phyloP scores from a whole-genome alignment of 2,888 invertebrate species.

The Patella caerulea region DNA sequence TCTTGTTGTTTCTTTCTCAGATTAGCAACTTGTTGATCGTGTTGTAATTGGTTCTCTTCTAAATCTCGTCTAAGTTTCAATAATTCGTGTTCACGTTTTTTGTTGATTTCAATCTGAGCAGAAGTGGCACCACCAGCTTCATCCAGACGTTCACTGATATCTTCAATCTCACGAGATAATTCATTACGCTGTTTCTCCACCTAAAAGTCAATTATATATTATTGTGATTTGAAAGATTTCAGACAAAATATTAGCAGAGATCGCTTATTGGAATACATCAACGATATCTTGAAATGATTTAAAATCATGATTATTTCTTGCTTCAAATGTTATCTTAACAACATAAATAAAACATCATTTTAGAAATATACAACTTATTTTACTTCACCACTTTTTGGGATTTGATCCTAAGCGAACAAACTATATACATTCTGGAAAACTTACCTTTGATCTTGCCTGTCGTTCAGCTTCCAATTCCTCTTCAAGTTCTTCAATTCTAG shows the following conservation, averaged over 20 bases:
- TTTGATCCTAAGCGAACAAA: neutral
- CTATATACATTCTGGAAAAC: neutral
- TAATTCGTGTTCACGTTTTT: slow-evolving; percentile 17
- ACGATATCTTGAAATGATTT: too few relatives aligned
- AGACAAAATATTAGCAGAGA: too few relatives aligned
- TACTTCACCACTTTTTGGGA: too few relatives aligned
- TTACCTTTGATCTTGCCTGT: neutral
- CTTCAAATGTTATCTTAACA: too few relatives aligned
- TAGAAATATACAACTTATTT: too few relatives aligned
- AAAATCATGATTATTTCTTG: too few relatives aligned
- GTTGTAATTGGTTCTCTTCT: slow-evolving; percentile 98
- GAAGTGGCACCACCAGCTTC: slow-evolving; percentile 99
- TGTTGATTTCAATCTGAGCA: slow-evolving; percentile 77
- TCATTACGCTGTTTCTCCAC: slow-evolving; percentile 98
- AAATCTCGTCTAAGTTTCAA: slow-evolving; percentile 95
- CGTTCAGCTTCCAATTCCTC: neutral
- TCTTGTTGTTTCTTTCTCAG: slow-evolving; percentile 99
- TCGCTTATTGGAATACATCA: too few relatives aligned
- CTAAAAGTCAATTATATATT: slow-evolving; percentile 56
- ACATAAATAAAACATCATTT: too few relatives aligned
- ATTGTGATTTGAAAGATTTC: too few relatives aligned
- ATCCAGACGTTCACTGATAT: slow-evolving; percentile 76
- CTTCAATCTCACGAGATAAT: slow-evolving; percentile 94
- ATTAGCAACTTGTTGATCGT: slow-evolving; percentile 94
- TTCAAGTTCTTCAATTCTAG: slow-evolving; percentile 6